Evolutionary conservation across 2,797 vertebrate species (phyloP), one percentile per base, ranked within the genome.

Genomic region (Pagetopsis macropterus): DNA sequence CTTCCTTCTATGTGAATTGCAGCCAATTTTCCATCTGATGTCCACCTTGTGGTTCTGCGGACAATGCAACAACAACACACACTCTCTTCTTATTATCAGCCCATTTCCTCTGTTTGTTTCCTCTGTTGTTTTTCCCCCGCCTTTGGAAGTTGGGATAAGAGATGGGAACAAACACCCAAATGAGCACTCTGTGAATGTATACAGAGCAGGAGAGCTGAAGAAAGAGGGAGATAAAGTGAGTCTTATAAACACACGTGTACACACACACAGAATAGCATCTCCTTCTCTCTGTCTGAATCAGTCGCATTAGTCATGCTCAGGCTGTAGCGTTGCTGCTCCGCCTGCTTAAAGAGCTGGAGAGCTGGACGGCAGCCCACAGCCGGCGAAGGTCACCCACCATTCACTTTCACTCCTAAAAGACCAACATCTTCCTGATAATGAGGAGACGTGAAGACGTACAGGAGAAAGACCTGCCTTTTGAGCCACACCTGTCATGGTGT

Each of bases 281-380:
- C 66, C 74, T 66, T 70, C 69, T 73, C 75, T 84, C 65, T 49
- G 77, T 83, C 79, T 90, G 86, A 88, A 83, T 90, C 85, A 72
- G 72, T 72, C 89, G 93, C 87, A 92, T 93, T 93, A 92, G 85
- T 87, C 86, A 91, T 93, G 87, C 87, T 84, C 90, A 78, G 84
- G 74, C 65, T 33, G 90, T 91, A 83, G 82, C 77, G 49, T 21
- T 70, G 84, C 86, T 50, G 58, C 83, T 84, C 70, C 50, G 76
- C 58, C 73, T 57, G 86, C 81, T 86, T 67, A 72, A 85, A 86
- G 80, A 89, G 86, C 85, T 86, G 84, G 79, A 54, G 84, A 84
- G 72, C 87, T 90, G 87, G 81, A 90, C 75, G 68, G 76, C 70
- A 83, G 90, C 89, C 88, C 81, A 55, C 82, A 84, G 86, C 87